Percentiles rank a stretch among this genome's conserved stretches.
phyloP scores from a whole-genome alignment of 1,140 invertebrate species.

The Sycophila sp. region DNA sequence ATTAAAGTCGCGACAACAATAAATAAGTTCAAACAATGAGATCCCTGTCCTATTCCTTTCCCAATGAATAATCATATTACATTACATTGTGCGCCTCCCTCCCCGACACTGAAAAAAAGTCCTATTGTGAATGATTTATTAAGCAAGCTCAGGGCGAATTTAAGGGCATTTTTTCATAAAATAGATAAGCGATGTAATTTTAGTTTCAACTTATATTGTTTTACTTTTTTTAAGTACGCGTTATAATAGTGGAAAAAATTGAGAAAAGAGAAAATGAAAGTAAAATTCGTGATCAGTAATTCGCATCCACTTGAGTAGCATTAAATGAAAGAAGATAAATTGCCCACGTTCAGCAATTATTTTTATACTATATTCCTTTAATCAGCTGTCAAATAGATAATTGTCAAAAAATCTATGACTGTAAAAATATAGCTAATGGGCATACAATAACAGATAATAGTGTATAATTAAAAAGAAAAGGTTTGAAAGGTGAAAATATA shows the following conservation, averaged over 20 bases:
- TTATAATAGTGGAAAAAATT: background rate
- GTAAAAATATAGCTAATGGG: too few species aligned
- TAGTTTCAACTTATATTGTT: conserved; percentile 29
- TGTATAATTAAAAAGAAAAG: conserved; percentile 18
- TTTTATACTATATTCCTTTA: too few species aligned
- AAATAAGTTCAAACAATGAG: conserved; percentile 21
- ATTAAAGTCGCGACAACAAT: conserved; percentile 26
- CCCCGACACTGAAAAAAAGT: conserved; percentile 28
- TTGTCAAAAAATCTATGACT: too few species aligned
- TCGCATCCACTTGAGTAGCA: background rate
- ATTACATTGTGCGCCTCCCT: conserved; percentile 26
- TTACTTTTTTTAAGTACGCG: conserved; percentile 16
- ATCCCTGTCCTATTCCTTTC: background rate
- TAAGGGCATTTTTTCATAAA: conserved; percentile 39
- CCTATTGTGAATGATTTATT: conserved; percentile 21
- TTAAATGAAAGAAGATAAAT: background rate
- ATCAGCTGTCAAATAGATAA: too few species aligned
- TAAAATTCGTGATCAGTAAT: conserved; percentile 12
- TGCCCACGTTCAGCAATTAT: conserved; percentile 19
- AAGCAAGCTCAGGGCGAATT: conserved; percentile 19
- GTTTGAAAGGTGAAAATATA: conserved; percentile 22
- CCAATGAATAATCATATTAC: conserved; percentile 10
- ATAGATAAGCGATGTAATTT: conserved; percentile 31
- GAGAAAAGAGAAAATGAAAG: conserved; percentile 5
- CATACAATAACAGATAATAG: too few species aligned